Evolutionary conservation across 2,888 invertebrate species (phyloP).

Genomic region (Rhogogaster chlorosoma): DNA sequence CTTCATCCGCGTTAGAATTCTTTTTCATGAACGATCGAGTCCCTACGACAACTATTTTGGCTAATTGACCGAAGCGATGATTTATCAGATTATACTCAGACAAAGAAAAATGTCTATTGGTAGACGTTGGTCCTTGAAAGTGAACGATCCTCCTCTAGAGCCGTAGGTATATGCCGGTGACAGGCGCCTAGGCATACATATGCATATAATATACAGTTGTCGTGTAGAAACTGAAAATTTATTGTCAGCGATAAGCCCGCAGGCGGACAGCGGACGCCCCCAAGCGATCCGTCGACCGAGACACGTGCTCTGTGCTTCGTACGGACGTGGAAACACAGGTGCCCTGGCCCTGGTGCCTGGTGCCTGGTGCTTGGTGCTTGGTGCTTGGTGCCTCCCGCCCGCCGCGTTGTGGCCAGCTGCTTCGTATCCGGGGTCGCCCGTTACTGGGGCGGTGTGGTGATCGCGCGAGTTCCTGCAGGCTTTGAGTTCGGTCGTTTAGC

Average conservation of each 20-base stretch:
- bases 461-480: conserved; percentile 66
- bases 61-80: not conserved
- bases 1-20: not conserved
- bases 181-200: not conserved
- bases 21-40: not conserved
- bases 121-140: not conserved
- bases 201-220: conserved; percentile 1
- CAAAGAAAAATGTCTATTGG: not conserved
- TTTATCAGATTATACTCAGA: not conserved
- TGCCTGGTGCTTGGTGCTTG: not conserved
- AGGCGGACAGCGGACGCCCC: conserved; percentile 22
- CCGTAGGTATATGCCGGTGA: not conserved
- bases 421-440: conserved; percentile 50
- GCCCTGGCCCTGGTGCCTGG: conserved; percentile 30
- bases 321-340: conserved; percentile 38
- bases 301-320: conserved; percentile 40
- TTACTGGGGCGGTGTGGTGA: conserved; percentile 47
- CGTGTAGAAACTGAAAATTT: conserved; percentile 25
- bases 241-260: conserved; percentile 27
- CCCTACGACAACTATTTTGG: not conserved
- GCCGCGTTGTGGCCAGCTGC: conserved; percentile 39
- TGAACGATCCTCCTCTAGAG: not conserved
- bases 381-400: not conserved
- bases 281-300: conserved; percentile 40
- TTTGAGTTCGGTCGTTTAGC: conserved; percentile 72